A percentile compares a stretch with the other conserved stretches of the same genome.
Conservation (phyloP, 2,113 vertebrate species). For the Onychostruthus taczanowskii region DNA sequence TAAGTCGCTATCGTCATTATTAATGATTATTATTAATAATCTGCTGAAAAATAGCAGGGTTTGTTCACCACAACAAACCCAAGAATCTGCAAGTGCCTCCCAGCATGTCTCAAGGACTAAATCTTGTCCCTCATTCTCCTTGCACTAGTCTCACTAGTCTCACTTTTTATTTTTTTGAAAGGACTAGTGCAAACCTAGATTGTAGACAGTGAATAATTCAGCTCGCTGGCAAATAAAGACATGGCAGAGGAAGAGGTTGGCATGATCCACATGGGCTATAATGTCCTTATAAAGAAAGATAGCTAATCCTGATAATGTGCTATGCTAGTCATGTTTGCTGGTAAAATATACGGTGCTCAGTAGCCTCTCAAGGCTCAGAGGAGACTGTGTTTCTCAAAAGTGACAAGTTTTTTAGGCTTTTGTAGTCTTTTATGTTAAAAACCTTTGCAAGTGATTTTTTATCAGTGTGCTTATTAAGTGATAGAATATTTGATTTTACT, state of each 20-base stretch:
- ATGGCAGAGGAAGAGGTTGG: not conserved
- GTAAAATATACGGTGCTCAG: not conserved
- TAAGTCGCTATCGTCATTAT: not conserved
- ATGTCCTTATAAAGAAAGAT: not conserved
- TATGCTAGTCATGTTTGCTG: not conserved
- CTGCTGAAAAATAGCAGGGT: not conserved
- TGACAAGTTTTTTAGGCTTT: not conserved
- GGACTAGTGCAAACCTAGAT: not conserved
- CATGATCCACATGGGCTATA: not conserved
- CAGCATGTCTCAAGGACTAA: not conserved
- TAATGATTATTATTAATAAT: not conserved
- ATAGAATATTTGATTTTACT: not conserved
- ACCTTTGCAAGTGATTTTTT: not conserved
- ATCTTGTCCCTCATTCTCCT: not conserved
- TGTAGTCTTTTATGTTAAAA: not conserved
- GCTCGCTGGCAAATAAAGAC: not conserved
- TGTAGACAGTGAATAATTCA: not conserved
- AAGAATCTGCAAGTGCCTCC: not conserved
- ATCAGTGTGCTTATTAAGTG: not conserved
- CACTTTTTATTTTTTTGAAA: not conserved
- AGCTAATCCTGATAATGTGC: not conserved
- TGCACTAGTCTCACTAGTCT: not conserved
- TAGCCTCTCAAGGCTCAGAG: not conserved
- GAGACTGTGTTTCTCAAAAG: not conserved
- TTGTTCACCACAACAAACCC: not conserved